Percentiles rank a stretch among this genome's conserved stretches.
Conservation (phyloP, 1,140 invertebrate genomes). For the Calliphora vicina region DNA sequence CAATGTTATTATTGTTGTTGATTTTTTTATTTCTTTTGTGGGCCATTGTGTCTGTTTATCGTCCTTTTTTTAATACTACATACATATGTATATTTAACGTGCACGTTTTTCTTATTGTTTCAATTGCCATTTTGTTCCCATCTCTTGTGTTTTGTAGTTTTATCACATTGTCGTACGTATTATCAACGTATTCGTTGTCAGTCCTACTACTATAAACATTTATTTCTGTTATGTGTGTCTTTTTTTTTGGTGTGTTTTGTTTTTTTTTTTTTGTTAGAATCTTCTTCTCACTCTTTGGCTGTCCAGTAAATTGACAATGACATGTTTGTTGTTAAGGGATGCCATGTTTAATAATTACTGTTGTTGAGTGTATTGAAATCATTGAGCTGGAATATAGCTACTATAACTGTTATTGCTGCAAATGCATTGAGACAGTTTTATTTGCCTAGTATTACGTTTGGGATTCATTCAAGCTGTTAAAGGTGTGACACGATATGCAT, state of each 20-base stretch:
- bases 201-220: neutral
- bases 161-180: neutral
- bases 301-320: slow-evolving; percentile 9
- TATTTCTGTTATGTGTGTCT: neutral
- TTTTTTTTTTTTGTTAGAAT: neutral
- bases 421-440: neutral
- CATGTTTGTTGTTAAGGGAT: slow-evolving; percentile 15
- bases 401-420: neutral
- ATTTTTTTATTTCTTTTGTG: too few species aligned
- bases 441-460: neutral
- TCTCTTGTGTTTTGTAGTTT: neutral
- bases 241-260: too few species aligned
- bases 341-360: neutral
- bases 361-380: neutral
- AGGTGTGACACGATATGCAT: too few species aligned
- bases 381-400: neutral
- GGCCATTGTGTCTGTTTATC: neutral
- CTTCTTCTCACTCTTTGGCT: neutral
- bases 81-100: neutral
- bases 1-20: neutral
- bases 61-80: neutral
- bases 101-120: slow-evolving; percentile 5
- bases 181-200: neutral
- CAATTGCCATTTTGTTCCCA: neutral
- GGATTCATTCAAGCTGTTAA: neutral